These are phyloP conservation scores for Dynastes grantii DNA, from an alignment of 2,888 invertebrate species.

Conservation along the genomic window DNA sequence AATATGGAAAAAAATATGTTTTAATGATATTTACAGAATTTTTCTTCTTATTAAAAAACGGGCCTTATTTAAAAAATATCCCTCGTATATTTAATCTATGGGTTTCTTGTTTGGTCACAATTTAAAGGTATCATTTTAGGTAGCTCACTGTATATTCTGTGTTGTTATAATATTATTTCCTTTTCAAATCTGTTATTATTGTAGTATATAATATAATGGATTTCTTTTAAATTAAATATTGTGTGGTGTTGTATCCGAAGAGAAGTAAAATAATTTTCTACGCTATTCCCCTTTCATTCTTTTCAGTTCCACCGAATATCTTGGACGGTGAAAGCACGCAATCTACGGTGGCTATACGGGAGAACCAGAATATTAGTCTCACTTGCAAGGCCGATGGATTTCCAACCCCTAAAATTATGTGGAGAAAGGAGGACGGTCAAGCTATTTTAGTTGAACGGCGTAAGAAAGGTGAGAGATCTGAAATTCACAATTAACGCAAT, in stretches of 20 bases:
- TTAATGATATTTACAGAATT: too few species aligned
- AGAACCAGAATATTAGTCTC: conserved; percentile 94
- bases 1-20: too few species aligned
- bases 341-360: conserved; percentile 92
- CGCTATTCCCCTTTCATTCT: conserved; percentile 53
- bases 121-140: too few species aligned
- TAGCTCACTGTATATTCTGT: background rate
- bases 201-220: conserved; percentile 10
- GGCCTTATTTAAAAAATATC: too few species aligned
- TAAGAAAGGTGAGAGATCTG: conserved; percentile 82
- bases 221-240: conserved; percentile 36
- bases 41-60: too few species aligned
- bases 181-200: background rate
- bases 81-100: too few species aligned
- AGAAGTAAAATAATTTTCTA: conserved; percentile 37
- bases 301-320: conserved; percentile 93
- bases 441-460: conserved; percentile 88
- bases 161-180: conserved; percentile 23
- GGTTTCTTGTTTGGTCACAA: too few species aligned
- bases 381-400: conserved; percentile 94
- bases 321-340: conserved; percentile 92
- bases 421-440: conserved; percentile 93
- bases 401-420: conserved; percentile 93
- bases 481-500: conserved; percentile 47
- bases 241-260: conserved; percentile 5